phyloP scores from a whole-genome alignment of 2,888 invertebrate genomes.

The Baronia brevicornis region DNA sequence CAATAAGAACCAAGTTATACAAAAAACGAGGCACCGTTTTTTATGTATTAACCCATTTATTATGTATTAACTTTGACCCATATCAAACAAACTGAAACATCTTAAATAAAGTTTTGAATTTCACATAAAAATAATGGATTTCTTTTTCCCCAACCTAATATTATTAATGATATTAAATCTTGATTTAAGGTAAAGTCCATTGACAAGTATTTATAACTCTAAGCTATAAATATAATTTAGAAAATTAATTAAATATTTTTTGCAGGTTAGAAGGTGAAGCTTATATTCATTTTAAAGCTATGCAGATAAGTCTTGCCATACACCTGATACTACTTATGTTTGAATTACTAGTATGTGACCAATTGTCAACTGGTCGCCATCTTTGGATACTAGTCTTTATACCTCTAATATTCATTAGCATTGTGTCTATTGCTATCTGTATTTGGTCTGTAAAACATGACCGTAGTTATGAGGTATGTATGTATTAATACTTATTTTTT shows the following conservation, averaged over 20 bases:
- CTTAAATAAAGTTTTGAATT: too few species aligned
- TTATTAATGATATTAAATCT: too few species aligned
- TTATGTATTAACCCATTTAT: neutral
- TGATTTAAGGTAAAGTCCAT: too few species aligned
- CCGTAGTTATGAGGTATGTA: slow-evolving; percentile 92
- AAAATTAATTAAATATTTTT: too few species aligned
- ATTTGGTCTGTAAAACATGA: slow-evolving; percentile 99
- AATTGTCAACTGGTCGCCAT: slow-evolving; percentile 89
- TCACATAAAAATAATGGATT: too few species aligned
- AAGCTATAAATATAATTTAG: too few species aligned
- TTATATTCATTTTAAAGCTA: slow-evolving; percentile 98
- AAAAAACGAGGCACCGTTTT: too few species aligned
- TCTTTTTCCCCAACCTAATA: too few species aligned
- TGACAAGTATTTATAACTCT: too few species aligned
- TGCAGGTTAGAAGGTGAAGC: slow-evolving; percentile 94
- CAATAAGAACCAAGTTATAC: too few species aligned
- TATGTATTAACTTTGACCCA: too few species aligned
- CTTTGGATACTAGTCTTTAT: slow-evolving; percentile 95
- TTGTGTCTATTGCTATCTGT: slow-evolving; percentile 96
- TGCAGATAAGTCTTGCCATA: slow-evolving; percentile 96
- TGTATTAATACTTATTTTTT: slow-evolving; percentile 8
- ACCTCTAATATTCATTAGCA: slow-evolving; percentile 96
- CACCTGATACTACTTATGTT: slow-evolving; percentile 97
- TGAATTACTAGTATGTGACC: slow-evolving; percentile 96
- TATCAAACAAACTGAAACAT: too few species aligned